Evolutionary conservation across 1,140 invertebrate genomes (phyloP), one percentile per base, ranked within the genome.

Genomic region (Rhynchophorus ferrugineus): DNA sequence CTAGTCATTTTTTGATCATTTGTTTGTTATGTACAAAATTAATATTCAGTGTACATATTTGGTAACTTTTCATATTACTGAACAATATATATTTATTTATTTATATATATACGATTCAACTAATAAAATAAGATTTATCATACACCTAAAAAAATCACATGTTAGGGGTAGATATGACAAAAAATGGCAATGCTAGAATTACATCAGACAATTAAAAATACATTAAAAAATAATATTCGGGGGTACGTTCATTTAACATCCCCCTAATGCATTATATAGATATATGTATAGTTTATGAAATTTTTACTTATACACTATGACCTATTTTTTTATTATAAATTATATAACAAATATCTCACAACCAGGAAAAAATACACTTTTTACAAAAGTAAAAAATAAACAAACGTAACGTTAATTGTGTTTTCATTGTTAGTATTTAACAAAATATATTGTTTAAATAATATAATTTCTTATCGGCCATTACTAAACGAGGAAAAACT

Each of bases 21-120:
- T 56, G 45, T 56, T 54, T 60, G 38, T 61, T 62, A 65, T 68
- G 59, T 68, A 65, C 61, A 67, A 57, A 59, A 42, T 52, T 29
- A 48, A 44, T 44, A 59, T 58, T 65, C 60, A 64, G 61, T 65
- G 61, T 67, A 67, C 59, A 68, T 68, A 67, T 68, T 68, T 68
- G 66, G 66, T 68, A 68, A 68, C 66, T 67, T 56, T 63, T 59
- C 46, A 5, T 35, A 44, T 49, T 49, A 63, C 58, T 63, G 64
- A 65, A 65, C 45, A 59, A 47, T 59, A 56, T 14, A 38, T 38
- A 38, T 13, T 38, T 38, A 7, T 38, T 38, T 38, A 6, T 6
- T 6, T 14, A 29, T 20, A 17, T 49, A 9, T 35, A 46, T 44
- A 35, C 20, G 39, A 14, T 19, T 11, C 34, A 19, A n/a, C 19